Evolutionary conservation across 2,113 vertebrate species (phyloP).

Genomic region (Caranx ignobilis): DNA sequence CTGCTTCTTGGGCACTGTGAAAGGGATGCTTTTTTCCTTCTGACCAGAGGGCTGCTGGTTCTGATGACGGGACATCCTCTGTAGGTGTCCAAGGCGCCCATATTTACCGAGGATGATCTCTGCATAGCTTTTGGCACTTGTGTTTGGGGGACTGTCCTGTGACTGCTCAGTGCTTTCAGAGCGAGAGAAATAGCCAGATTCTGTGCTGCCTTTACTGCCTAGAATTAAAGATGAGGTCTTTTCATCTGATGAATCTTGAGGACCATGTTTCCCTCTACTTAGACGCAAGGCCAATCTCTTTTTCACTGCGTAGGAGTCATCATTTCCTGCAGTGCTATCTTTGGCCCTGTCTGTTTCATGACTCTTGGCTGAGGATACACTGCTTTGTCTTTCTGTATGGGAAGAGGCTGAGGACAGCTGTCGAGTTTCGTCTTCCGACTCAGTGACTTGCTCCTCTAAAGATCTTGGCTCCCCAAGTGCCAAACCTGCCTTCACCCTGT

Average conservation of each 20-base stretch:
- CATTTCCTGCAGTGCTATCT: conserved; percentile 64
- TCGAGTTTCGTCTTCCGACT: conserved; percentile 92
- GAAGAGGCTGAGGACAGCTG: conserved; percentile 81
- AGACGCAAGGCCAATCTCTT: conserved; percentile 93
- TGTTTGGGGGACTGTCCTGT: conserved; percentile 92
- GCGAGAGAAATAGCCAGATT: conserved; percentile 96
- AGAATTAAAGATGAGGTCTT: conserved; percentile 86
- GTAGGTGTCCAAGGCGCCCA: conserved; percentile 89
- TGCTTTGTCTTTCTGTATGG: conserved; percentile 76
- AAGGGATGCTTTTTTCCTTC: conserved; percentile 85
- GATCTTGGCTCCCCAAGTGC: conserved; percentile 84
- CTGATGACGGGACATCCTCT: conserved; percentile 87
- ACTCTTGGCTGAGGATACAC: conserved; percentile 79
- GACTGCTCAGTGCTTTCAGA: conserved; percentile 93
- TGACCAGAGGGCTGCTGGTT: conserved; percentile 80
- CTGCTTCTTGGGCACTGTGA: conserved; percentile 93
- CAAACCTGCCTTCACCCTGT: conserved; percentile 94
- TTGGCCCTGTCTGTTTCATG: conserved; percentile 83
- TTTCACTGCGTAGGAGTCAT: conserved; percentile 93
- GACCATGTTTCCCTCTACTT: conserved; percentile 90
- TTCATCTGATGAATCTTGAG: conserved; percentile 84
- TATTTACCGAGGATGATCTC: conserved; percentile 98
- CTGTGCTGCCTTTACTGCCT: conserved; percentile 94
- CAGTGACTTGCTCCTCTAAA: conserved; percentile 89
- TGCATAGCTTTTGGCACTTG: conserved; percentile 93